Percentiles rank a stretch among this genome's conserved stretches.
These are phyloP conservation scores for Ochlodes sylvanus DNA, from an alignment of 2,888 invertebrate genomes.

Conservation along the genomic window DNA sequence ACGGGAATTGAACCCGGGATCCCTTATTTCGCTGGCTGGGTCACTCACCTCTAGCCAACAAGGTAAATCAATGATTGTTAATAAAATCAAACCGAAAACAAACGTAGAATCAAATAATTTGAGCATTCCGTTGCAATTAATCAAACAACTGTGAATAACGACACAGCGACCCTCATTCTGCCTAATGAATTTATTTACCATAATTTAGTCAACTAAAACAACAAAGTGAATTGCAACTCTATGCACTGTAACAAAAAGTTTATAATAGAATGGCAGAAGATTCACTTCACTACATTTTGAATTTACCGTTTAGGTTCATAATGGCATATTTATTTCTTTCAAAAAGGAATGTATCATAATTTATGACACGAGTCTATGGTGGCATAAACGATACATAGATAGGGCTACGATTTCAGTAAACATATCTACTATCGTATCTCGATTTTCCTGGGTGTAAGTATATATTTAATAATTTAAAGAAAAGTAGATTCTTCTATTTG, in stretches of 20 bases:
- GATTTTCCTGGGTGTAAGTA: constrained; percentile 23
- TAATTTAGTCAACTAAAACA: constrained; percentile 34
- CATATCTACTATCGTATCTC: constrained; percentile 42
- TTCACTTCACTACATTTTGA: constrained; percentile 60
- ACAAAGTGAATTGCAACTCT: constrained; percentile 21
- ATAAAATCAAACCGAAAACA: constrained; percentile 40
- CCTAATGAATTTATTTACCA: constrained; percentile 53
- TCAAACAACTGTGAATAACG: constrained; percentile 61
- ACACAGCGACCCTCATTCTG: constrained; percentile 47
- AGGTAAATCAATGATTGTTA: constrained; percentile 14
- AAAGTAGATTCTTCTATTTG: too few relatives aligned
- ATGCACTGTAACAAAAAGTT: constrained; percentile 20
- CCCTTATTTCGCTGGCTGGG: too few relatives aligned
- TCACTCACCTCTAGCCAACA: too few relatives aligned
- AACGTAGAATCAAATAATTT: constrained; percentile 47
- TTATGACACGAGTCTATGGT: constrained; percentile 67
- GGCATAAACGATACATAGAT: constrained; percentile 51
- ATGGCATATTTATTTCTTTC: constrained; percentile 67
- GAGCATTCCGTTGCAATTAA: constrained; percentile 64
- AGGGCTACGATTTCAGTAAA: constrained; percentile 46
- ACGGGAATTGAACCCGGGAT: too few relatives aligned
- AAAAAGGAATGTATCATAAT: constrained; percentile 72
- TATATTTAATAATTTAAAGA: too few relatives aligned
- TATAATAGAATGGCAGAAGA: constrained; percentile 25
- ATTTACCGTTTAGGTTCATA: constrained; percentile 77